Evolutionary conservation across 2,888 invertebrate species (phyloP).

Genomic region (Panopea generosa): DNA sequence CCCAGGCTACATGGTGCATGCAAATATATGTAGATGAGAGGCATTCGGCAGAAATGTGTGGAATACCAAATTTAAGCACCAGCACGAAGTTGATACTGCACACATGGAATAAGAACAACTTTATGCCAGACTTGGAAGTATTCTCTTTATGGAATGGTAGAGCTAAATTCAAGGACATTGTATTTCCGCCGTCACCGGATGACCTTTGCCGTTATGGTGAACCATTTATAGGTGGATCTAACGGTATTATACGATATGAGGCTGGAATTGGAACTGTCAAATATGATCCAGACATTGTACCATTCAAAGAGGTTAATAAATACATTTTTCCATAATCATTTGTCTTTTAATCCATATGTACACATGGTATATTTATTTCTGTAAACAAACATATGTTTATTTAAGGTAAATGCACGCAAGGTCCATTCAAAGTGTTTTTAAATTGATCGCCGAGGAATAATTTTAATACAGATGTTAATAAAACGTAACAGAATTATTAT

Average conservation of each 20-base stretch:
- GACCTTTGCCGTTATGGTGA: constrained; percentile 65
- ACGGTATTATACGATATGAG: constrained; percentile 65
- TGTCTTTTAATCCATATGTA: background rate
- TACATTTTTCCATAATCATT: too few relatives aligned
- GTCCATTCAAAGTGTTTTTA: too few relatives aligned
- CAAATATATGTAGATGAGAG: constrained; percentile 49
- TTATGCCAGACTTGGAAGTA: constrained; percentile 43
- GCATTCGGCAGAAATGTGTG: constrained; percentile 54
- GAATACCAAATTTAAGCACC: constrained; percentile 57
- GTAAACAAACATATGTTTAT: too few relatives aligned
- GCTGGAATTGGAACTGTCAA: constrained; percentile 58
- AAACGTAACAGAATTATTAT: too few relatives aligned
- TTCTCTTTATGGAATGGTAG: constrained; percentile 50
- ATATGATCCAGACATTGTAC: constrained; percentile 37
- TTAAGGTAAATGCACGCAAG: too few relatives aligned
- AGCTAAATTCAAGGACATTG: constrained; percentile 52
- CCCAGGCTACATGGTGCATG: constrained; percentile 66
- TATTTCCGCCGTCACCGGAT: constrained; percentile 57
- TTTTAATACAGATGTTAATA: too few relatives aligned
- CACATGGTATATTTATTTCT: too few relatives aligned
- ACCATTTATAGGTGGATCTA: constrained; percentile 63
- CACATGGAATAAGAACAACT: constrained; percentile 67
- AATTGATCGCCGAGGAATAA: too few relatives aligned
- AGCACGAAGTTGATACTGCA: constrained; percentile 60
- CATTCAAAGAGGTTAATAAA: constrained; percentile 51